Evolutionary conservation across 2,888 invertebrate genomes (phyloP).

Genomic region (Minunthozetes semirufus): DNA sequence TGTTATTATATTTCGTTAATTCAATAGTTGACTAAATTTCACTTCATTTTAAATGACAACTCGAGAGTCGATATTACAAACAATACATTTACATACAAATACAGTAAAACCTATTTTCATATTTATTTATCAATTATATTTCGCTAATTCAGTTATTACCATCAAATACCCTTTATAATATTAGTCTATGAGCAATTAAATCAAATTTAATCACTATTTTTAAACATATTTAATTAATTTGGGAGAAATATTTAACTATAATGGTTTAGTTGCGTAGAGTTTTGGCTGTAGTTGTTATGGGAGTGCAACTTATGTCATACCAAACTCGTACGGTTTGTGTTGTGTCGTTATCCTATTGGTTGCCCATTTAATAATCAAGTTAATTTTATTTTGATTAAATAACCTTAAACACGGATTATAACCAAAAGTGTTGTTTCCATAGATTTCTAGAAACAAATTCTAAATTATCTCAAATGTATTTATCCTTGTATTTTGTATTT

Average conservation of each 20-base stretch:
- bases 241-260: not conserved
- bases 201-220: too few relatives aligned
- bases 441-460: too few relatives aligned
- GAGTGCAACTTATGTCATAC: not conserved
- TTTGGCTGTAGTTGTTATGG: not conserved
- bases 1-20: not conserved
- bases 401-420: not conserved
- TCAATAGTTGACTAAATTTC: not conserved
- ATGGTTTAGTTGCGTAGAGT: not conserved
- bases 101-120: not conserved
- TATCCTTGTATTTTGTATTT: too few relatives aligned
- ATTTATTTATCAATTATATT: not conserved
- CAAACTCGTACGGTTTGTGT: constrained; percentile 3
- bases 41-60: not conserved
- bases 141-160: too few relatives aligned
- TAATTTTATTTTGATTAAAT: not conserved
- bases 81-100: not conserved
- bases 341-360: constrained; percentile 22
- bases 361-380: not conserved
- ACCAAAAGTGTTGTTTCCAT: not conserved
- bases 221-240: too few relatives aligned
- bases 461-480: too few relatives aligned
- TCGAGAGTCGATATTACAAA: not conserved
- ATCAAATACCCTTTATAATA: too few relatives aligned
- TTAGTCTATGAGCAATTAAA: too few relatives aligned